Conservation (phyloP, 2,113 vertebrate genomes). For the Aptenodytes forsteri region DNA sequence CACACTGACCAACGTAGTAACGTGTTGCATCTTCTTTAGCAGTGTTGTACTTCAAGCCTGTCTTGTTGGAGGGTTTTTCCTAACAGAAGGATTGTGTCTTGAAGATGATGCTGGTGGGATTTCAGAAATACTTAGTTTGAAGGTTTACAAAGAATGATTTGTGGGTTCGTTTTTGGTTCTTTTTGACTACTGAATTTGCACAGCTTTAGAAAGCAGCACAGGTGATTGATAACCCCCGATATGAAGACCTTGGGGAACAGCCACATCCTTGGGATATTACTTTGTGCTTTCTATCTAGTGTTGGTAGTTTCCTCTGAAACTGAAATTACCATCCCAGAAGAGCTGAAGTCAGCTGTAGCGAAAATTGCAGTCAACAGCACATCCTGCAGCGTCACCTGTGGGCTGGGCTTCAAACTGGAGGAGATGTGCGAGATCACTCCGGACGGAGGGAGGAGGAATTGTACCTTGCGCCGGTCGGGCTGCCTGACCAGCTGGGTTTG, state of each 20-base stretch:
- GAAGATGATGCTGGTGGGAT: background rate
- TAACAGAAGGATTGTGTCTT: background rate
- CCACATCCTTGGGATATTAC: background rate
- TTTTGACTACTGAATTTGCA: background rate
- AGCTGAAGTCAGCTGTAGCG: background rate
- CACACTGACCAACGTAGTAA: rapidly evolving
- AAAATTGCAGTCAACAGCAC: slow-evolving; percentile 63
- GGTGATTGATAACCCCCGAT: background rate
- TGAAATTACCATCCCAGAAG: slow-evolving; percentile 18
- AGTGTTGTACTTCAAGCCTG: background rate
- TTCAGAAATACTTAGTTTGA: background rate
- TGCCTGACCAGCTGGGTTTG: slow-evolving; percentile 82
- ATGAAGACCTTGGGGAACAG: background rate
- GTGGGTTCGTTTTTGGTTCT: background rate
- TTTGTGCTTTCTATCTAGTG: background rate
- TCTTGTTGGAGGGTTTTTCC: background rate
- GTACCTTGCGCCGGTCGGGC: slow-evolving; percentile 38
- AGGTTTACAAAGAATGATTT: background rate
- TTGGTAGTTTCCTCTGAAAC: background rate
- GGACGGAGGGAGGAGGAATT: background rate
- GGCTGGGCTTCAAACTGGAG: slow-evolving; percentile 81
- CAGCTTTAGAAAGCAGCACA: background rate
- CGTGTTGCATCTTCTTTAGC: background rate
- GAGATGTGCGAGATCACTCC: slow-evolving; percentile 71
- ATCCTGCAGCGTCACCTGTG: slow-evolving; percentile 86